These are phyloP conservation scores for Anneissia japonica DNA, from an alignment of 35 echinoderm and acorn worm species.

Conservation along the genomic window DNA sequence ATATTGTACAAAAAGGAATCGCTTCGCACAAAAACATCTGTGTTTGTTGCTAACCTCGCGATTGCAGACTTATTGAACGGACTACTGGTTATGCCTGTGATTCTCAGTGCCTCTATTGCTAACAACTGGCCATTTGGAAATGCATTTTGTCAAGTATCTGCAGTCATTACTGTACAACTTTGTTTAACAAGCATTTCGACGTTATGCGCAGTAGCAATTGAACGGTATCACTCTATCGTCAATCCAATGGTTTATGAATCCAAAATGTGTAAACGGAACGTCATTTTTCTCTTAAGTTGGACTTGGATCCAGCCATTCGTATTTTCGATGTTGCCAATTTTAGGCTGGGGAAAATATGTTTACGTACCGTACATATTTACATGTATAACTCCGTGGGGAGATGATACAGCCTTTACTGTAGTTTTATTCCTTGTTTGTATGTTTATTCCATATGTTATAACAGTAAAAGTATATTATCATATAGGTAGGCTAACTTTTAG, in stretches of 20 bases:
- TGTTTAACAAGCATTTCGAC: slow-evolving; percentile 58
- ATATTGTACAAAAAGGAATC: slow-evolving; percentile 33
- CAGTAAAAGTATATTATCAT: slow-evolving; percentile 53
- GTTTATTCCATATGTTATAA: slow-evolving; percentile 34
- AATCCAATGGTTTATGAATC: slow-evolving; percentile 49
- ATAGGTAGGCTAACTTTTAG: slow-evolving; percentile 27
- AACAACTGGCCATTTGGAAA: slow-evolving; percentile 34
- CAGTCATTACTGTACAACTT: neutral
- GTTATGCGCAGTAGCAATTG: slow-evolving; percentile 52
- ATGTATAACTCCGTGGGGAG: slow-evolving; percentile 56
- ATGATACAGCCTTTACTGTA: slow-evolving; percentile 21
- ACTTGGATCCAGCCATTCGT: slow-evolving; percentile 54
- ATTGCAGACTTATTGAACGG: slow-evolving; percentile 62
- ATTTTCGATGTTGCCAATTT: slow-evolving; percentile 33
- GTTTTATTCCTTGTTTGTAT: slow-evolving; percentile 6
- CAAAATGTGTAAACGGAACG: slow-evolving; percentile 16
- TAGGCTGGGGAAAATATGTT: slow-evolving; percentile 51
- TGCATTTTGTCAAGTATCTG: slow-evolving; percentile 36
- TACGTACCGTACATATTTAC: slow-evolving; percentile 48
- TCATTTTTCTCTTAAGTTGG: slow-evolving; percentile 25
- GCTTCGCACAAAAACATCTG: slow-evolving; percentile 54
- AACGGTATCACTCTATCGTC: slow-evolving; percentile 64
- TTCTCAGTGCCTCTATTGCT: slow-evolving; percentile 38
- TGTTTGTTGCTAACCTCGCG: slow-evolving; percentile 73
- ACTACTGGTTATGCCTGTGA: slow-evolving; percentile 32